Percentiles rank a stretch among this genome's conserved stretches.
These are phyloP conservation scores for Sebastiscus tertius DNA, from an alignment of 2,797 vertebrate species.

Conservation along the genomic window DNA sequence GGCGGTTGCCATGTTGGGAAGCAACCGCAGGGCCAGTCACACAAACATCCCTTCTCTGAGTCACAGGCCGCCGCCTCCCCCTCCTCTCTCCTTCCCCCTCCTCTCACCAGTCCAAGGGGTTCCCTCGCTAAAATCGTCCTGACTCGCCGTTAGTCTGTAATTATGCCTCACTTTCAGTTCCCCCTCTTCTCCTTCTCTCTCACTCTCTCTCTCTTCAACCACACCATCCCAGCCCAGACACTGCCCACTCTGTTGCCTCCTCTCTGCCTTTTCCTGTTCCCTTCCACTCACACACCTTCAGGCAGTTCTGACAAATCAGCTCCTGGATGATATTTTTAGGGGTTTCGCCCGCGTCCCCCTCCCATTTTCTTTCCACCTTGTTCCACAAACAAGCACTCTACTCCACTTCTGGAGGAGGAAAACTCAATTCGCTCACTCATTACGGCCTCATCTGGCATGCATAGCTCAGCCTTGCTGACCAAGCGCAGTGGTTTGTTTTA, in stretches of 20 bases:
- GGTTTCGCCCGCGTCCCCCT: constrained; percentile 24
- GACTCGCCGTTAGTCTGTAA: constrained; percentile 51
- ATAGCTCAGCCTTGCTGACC: constrained; percentile 7
- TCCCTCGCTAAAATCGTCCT: constrained; percentile 59
- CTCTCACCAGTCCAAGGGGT: constrained; percentile 50
- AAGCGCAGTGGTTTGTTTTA: constrained; percentile 26
- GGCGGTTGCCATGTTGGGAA: constrained; percentile 74
- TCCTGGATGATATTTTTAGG: constrained; percentile 74
- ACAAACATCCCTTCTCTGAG: constrained; percentile 74
- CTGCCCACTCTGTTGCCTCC: constrained; percentile 47
- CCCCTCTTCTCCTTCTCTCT: constrained; percentile 1
- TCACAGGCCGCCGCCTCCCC: constrained; percentile 44
- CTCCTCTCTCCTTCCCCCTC: neutral
- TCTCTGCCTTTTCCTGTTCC: constrained; percentile 1
- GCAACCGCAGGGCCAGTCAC: constrained; percentile 58
- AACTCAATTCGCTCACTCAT: constrained; percentile 56
- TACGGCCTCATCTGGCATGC: constrained; percentile 35
- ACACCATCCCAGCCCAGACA: constrained; percentile 45
- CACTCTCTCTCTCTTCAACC: constrained; percentile 11
- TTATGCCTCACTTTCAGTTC: constrained; percentile 51
- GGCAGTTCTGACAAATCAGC: constrained; percentile 44
- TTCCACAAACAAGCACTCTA: constrained; percentile 72
- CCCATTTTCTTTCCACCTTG: constrained; percentile 62
- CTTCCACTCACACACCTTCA: neutral
- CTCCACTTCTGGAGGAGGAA: constrained; percentile 51